Percentiles rank a stretch among this genome's conserved stretches.
Evolutionary conservation across 2,113 vertebrate species (phyloP).

Genomic region (Monopterus albus): DNA sequence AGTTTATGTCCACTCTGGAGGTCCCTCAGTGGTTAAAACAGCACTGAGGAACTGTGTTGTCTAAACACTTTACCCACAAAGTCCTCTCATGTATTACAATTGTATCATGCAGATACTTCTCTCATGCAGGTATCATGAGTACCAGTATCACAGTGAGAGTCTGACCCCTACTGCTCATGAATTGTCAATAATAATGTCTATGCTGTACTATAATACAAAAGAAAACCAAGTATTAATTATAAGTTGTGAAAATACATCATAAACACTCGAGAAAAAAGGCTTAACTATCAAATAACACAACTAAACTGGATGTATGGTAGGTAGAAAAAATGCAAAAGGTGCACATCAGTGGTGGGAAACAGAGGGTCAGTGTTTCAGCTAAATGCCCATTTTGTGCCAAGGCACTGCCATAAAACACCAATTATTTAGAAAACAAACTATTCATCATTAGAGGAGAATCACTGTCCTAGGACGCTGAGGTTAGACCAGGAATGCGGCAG

Average conservation of each 20-base stretch:
- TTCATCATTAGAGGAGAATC: not conserved
- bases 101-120: not conserved
- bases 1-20: not conserved
- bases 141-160: not conserved
- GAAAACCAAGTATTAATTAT: conserved; percentile 56
- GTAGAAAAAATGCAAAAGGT: conserved; percentile 49
- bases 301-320: conserved; percentile 11
- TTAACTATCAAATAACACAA: conserved; percentile 31
- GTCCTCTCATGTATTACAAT: not conserved
- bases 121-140: too few species aligned
- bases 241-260: conserved; percentile 57
- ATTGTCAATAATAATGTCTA: conserved; percentile 65
- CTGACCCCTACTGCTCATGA: conserved; percentile 48
- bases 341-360: conserved; percentile 26
- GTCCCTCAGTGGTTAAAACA: not conserved
- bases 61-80: not conserved
- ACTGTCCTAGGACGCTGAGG: not conserved
- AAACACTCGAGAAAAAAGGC: conserved; percentile 49
- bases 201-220: conserved; percentile 67
- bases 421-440: conserved; percentile 18
- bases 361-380: conserved; percentile 32
- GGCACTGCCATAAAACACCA: conserved; percentile 13
- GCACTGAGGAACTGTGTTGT: not conserved
- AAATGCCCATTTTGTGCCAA: conserved; percentile 10
- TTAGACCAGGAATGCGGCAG: conserved; percentile 13